Base-by-base conservation (phyloP, 53 echinoderm and acorn worm species). In the Crossaster papposus region DNA sequence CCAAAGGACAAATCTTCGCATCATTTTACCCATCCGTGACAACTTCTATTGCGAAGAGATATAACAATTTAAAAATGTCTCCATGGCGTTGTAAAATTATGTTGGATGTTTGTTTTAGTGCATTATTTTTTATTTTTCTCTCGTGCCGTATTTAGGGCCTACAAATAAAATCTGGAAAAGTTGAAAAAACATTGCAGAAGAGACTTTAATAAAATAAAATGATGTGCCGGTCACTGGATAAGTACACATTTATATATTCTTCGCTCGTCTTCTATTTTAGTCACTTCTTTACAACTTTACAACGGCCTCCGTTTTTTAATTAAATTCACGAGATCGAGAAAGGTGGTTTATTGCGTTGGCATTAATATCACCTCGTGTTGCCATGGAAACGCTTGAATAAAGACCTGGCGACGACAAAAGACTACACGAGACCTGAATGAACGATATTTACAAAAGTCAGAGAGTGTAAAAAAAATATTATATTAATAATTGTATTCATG, bases 321-420 rank as follows among this genome's bases (percentile, higher is more conserved):
- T 72, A 72, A 29, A 72, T 84, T 30, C 22, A 2, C 13, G 84
- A 29, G 38, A 72, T 1, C 13, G 84, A 29, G 38, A 72, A 29
- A 30, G 5, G 36, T 4, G 38, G 29, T 82, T 58, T 36, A 87
- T 87, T 76, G 76, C 54, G 87, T 87, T 87, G 58, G 75, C 87
- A 87, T 87, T 38, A 77, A 87, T 77, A 65, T 58, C 30, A 54
- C 36, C 62, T 76, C 77, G 12, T 52, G 87, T 87, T 87, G 75
- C 77, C 87, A 37, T 75, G 38, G 87, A 75, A 87, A 87, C 87
- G 77, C 62, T 13, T 36, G 77, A 30, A 34, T 77, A 24, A 11
- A 72, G 52, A 65, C 36, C 51, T 33, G 34, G 70, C 23, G 20
- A 53, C 13, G 31, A 54, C 73, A 74, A 85, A 73, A 50, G 55